Percentiles rank a stretch among this genome's conserved stretches.
phyloP scores from a whole-genome alignment of 1,140 invertebrate species.

The Metaphire vulgaris region DNA sequence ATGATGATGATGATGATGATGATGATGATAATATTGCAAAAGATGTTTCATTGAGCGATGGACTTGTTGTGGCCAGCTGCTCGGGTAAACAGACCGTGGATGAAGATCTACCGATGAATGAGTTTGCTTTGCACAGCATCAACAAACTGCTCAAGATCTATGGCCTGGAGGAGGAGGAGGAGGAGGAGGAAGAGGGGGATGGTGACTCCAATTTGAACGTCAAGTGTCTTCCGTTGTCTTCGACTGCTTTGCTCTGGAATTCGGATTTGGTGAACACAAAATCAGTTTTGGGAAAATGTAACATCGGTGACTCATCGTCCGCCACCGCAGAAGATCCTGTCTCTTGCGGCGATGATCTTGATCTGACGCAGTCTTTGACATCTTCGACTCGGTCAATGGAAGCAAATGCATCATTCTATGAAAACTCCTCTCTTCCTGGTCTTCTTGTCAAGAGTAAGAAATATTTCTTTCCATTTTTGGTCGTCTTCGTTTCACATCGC shows the following conservation, averaged over 20 bases:
- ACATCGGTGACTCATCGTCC: no score
- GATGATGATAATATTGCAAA: no score
- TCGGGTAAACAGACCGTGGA: not conserved
- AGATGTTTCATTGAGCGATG: no score
- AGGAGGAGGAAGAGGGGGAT: no score
- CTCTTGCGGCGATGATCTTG: no score
- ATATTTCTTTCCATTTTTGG: no score
- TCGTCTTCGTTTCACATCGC: no score
- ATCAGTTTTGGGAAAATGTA: no score
- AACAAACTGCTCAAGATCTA: not conserved
- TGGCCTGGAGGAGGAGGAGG: not conserved
- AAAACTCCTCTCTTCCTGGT: not conserved
- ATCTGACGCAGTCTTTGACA: not conserved
- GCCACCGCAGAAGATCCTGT: not conserved
- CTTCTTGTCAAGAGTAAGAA: no score
- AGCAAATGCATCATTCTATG: not conserved
- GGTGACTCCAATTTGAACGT: not conserved
- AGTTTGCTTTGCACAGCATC: not conserved
- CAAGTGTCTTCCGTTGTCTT: not conserved
- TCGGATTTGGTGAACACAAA: not conserved
- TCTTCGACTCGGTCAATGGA: not conserved
- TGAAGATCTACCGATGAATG: not conserved
- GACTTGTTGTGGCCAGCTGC: not conserved
- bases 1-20: no score
- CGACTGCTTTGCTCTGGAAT: not conserved